Evolutionary conservation across 2,113 vertebrate species (phyloP), one percentile per base, ranked within the genome.

Genomic region (Sinocyclocheilus anophthalmus): DNA sequence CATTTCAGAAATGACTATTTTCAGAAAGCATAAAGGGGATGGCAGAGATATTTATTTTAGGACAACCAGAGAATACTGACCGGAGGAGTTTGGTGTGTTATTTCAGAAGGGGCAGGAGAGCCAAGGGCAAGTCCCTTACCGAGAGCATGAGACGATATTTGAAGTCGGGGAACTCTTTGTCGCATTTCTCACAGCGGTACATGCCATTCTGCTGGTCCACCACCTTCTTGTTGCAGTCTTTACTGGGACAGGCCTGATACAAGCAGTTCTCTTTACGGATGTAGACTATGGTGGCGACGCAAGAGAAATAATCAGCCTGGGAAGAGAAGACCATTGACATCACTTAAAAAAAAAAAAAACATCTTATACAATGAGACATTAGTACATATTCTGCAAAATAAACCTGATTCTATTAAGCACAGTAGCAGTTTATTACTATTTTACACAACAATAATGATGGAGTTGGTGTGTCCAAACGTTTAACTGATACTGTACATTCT

Each of bases 181-280:
- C 96, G 0, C 98, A 99, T 91, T 99, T 99, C 80, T 99, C 98
- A 13, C 98, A 99, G 76, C 98, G 97, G 88, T 94, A 99, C 84
- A 98, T 95, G 30, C 98, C 98, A 0, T 99, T 99, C 20, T 99
- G 97, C 24, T 97, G 96, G 92, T 99, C 97, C 20, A 99, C 93
- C 94, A 99, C 97, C 91, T 99, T 99, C 89, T 99, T 99, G 89
- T 98, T 98, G 95, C 98, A 99, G 80, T 99, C 97, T 86, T 95
- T 96, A 87, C 94, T 96, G 11, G 96, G 97, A 88, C 98, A 99
- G 0, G 98, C 98, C 94, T 98, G 96, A 94, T 99, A 99, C 90
- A 99, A 93, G 85, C 95, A 99, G 92, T 97, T 98, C 87, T 99
- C 98, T 88, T 99, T 99, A 72, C 96, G 95, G 90, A 99, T 94